A percentile compares a stretch with the other conserved stretches of the same genome.
Evolutionary conservation across 2,797 vertebrate species (phyloP).

Genomic region (Rhadinocentrus ornatus): DNA sequence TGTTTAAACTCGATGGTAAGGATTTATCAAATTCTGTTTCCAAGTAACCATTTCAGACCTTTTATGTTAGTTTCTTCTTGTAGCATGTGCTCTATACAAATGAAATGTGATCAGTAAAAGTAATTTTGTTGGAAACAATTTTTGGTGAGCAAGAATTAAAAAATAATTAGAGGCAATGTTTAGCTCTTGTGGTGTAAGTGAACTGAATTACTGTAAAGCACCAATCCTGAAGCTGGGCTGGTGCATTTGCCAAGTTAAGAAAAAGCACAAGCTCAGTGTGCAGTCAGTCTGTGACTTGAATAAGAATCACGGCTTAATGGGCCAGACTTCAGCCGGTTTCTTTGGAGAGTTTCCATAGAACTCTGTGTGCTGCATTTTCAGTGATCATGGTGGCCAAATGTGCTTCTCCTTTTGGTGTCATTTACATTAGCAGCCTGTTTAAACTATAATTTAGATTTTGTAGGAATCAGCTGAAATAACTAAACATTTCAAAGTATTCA

Average conservation of each 20-base stretch:
- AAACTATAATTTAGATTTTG: background rate
- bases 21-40: background rate
- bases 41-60: background rate
- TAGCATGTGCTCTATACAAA: background rate
- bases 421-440: conserved; percentile 13
- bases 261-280: conserved; percentile 31
- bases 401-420: conserved; percentile 7
- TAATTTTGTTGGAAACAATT: background rate
- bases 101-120: background rate
- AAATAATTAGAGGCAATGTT: background rate
- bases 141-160: background rate
- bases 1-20: background rate
- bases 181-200: background rate
- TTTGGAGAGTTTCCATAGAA: conserved; percentile 13
- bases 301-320: conserved; percentile 51
- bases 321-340: conserved; percentile 20
- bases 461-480: background rate
- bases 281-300: conserved; percentile 57
- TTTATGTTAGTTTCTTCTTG: background rate
- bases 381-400: conserved; percentile 1
- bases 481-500: background rate
- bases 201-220: background rate
- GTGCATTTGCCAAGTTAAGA: conserved; percentile 31
- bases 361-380: conserved; percentile 9
- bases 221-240: conserved; percentile 19